A percentile compares a stretch with the other conserved stretches of the same genome.
phyloP scores from a whole-genome alignment of 2,888 invertebrate species.

The Synergus laeviventris region DNA sequence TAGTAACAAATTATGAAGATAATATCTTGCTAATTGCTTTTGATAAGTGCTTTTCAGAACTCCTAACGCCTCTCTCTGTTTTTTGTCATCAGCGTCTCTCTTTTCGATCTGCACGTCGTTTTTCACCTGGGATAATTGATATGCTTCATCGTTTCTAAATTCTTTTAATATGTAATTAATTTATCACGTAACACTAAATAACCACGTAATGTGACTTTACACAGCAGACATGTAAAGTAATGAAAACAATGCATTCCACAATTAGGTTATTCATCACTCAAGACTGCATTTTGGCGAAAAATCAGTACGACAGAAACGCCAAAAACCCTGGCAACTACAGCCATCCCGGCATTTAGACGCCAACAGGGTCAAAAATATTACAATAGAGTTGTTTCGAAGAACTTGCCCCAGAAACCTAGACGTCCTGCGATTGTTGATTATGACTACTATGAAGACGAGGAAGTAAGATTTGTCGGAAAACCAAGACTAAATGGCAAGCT shows the following conservation, averaged over 20 bases:
- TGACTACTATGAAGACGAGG: slow-evolving; percentile 83
- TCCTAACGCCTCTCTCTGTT: slow-evolving; percentile 19
- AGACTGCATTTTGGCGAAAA: slow-evolving; percentile 69
- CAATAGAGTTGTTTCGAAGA: slow-evolving; percentile 44
- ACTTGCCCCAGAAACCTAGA: slow-evolving; percentile 58
- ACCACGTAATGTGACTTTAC: slow-evolving; percentile 24
- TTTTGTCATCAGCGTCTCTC: slow-evolving; percentile 14
- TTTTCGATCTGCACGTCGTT: slow-evolving; percentile 15
- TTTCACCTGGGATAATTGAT: slow-evolving; percentile 19
- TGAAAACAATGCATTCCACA: slow-evolving; percentile 45
- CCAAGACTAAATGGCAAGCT: slow-evolving; percentile 80
- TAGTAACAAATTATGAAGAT: slow-evolving; percentile 19
- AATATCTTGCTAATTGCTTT: slow-evolving; percentile 1
- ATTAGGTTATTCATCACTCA: slow-evolving; percentile 67
- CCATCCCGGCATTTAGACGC: slow-evolving; percentile 55
- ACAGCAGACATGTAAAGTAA: background rate
- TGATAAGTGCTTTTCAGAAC: slow-evolving; percentile 16
- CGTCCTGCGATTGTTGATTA: slow-evolving; percentile 78
- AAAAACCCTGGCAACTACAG: slow-evolving; percentile 60
- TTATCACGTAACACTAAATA: slow-evolving; percentile 36
- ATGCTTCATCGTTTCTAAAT: slow-evolving; percentile 10
- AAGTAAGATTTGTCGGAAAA: slow-evolving; percentile 78
- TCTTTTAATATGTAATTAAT: slow-evolving; percentile 40
- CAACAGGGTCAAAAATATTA: slow-evolving; percentile 58
- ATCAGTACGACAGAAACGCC: slow-evolving; percentile 73